These are phyloP conservation scores for Taeniopygia guttata DNA, from an alignment of 2,797 vertebrate genomes.

Conservation along the genomic window DNA sequence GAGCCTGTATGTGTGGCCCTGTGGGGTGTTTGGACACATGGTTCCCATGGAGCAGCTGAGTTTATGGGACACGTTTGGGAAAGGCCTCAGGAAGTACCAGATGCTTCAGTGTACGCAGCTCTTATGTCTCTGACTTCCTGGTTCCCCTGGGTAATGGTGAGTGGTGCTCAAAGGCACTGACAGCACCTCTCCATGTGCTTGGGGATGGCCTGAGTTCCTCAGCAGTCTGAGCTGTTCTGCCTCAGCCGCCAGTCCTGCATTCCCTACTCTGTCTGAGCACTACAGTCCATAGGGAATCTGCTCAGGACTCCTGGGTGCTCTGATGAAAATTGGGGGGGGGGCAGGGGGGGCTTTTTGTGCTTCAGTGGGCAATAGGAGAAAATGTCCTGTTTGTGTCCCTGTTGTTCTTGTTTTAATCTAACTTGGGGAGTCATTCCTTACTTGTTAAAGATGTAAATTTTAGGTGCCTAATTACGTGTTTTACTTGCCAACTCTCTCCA, in stretches of 20 bases:
- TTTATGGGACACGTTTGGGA: not conserved
- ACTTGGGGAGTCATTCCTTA: not conserved
- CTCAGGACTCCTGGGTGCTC: not conserved
- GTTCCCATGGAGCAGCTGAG: not conserved
- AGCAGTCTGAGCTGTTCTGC: not conserved
- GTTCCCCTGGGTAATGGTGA: not conserved
- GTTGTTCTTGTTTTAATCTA: not conserved
- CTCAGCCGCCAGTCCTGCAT: not conserved
- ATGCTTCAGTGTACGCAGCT: not conserved
- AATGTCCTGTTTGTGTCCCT: not conserved
- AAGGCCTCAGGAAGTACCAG: not conserved
- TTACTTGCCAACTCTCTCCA: not conserved
- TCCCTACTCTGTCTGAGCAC: not conserved
- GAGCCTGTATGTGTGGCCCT: rapidly evolving
- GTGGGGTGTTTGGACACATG: rapidly evolving
- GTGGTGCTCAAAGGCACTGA: not conserved
- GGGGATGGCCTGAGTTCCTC: not conserved
- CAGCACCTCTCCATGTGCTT: not conserved
- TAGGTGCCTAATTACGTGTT: not conserved
- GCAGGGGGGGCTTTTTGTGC: not conserved
- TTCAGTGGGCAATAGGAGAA: not conserved
- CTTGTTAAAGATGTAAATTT: not conserved
- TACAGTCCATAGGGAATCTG: not conserved
- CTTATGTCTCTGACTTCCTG: not conserved
- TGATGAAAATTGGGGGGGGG: not conserved